Evolutionary conservation across 2,888 invertebrate genomes (phyloP).

Genomic region (Griposia aprilina): DNA sequence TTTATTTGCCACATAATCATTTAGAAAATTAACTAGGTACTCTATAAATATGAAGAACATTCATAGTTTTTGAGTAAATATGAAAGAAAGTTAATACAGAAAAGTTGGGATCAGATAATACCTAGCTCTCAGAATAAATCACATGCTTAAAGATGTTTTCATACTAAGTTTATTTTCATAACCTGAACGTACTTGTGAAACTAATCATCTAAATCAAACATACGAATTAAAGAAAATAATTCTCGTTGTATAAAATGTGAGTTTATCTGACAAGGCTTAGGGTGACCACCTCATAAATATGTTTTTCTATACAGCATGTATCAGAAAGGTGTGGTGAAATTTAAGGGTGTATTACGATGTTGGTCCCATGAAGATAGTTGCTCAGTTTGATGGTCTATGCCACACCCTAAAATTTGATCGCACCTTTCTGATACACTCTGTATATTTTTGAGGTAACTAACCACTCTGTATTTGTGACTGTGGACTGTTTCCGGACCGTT

Average conservation of each 20-base stretch:
- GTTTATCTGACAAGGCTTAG: constrained; percentile 39
- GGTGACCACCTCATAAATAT: constrained; percentile 33
- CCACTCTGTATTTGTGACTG: constrained; percentile 51
- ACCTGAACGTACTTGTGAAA: constrained; percentile 44
- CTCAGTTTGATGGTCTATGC: too few species aligned
- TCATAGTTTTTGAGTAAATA: constrained; percentile 40
- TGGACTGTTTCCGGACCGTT: constrained; percentile 66
- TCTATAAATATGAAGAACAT: constrained; percentile 24
- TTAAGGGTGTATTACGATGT: too few species aligned
- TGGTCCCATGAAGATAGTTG: too few species aligned
- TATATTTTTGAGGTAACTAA: constrained; percentile 16
- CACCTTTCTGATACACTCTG: too few species aligned
- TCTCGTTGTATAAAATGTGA: constrained; percentile 32
- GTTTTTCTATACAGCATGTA: too few species aligned
- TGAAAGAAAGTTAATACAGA: constrained; percentile 38
- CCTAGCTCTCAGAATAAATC: constrained; percentile 46
- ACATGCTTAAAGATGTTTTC: constrained; percentile 47
- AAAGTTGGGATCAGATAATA: constrained; percentile 48
- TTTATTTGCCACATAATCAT: constrained; percentile 9
- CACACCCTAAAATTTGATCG: too few species aligned
- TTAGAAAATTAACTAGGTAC: not conserved
- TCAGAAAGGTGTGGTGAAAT: too few species aligned
- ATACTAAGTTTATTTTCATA: constrained; percentile 36
- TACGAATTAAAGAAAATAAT: constrained; percentile 42
- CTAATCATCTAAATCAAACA: constrained; percentile 54